A percentile compares a stretch with the other conserved stretches of the same genome.
phyloP scores from a whole-genome alignment of 2,113 vertebrate species.

The human (Homo sapiens) region DNA sequence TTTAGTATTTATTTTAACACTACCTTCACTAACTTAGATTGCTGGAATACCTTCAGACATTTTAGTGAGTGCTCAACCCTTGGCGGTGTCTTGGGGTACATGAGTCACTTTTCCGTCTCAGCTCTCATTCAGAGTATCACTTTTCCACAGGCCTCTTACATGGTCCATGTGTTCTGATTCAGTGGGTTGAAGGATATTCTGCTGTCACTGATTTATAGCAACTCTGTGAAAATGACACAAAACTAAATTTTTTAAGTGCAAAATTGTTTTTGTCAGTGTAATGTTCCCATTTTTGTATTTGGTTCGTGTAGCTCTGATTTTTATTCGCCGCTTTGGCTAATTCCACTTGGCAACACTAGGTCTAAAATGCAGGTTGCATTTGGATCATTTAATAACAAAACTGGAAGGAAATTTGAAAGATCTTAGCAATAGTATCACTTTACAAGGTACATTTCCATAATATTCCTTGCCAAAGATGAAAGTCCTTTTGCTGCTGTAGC shows the following conservation, averaged over 20 bases:
- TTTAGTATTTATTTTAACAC: not conserved
- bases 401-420: not conserved
- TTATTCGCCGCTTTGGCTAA: not conserved
- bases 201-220: not conserved
- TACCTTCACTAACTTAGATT: not conserved
- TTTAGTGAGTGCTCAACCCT: not conserved
- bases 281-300: not conserved
- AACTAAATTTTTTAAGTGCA: not conserved
- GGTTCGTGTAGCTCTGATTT: not conserved
- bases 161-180: not conserved
- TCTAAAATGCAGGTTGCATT: not conserved
- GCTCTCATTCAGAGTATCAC: not conserved
- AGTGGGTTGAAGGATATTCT: not conserved
- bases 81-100: not conserved
- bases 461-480: not conserved
- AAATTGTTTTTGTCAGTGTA: slow-evolving; percentile 1
- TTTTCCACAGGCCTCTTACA: not conserved
- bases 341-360: not conserved
- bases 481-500: not conserved
- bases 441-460: not conserved
- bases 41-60: not conserved
- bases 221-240: not conserved
- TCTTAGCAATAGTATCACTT: not conserved
- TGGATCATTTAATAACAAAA: not conserved
- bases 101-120: not conserved